phyloP scores from a whole-genome alignment of 2,888 invertebrate species.

The Sthenelais limicola region DNA sequence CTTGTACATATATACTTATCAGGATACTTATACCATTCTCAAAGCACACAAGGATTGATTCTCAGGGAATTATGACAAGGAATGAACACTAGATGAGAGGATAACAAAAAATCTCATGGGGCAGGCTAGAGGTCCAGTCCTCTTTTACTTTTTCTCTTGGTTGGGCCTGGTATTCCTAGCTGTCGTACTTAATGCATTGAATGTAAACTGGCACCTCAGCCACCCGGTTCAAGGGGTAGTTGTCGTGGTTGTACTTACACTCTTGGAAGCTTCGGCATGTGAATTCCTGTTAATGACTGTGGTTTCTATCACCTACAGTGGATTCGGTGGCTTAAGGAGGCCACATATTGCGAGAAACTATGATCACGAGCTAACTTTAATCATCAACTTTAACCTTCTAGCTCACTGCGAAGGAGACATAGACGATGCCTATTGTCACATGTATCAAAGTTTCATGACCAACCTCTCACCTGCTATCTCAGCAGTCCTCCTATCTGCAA shows the following conservation, averaged over 20 bases:
- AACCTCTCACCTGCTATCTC: constrained; percentile 60
- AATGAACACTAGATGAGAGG: no score
- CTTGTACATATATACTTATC: no score
- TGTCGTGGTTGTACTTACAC: constrained; percentile 57
- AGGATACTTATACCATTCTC: no score
- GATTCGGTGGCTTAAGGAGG: background rate
- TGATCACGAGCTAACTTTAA: constrained; percentile 52
- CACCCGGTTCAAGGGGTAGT: constrained; percentile 58
- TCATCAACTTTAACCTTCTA: constrained; percentile 47
- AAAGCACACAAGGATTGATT: no score
- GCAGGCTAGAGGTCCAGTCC: background rate
- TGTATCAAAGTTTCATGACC: constrained; percentile 63
- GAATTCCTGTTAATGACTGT: constrained; percentile 50
- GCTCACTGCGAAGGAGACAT: constrained; percentile 59
- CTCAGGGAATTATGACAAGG: no score
- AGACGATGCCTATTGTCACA: constrained; percentile 61
- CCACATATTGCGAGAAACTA: background rate
- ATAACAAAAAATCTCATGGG: no score
- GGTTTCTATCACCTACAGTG: constrained; percentile 41
- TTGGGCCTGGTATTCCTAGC: constrained; percentile 55
- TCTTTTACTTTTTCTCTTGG: constrained; percentile 50
- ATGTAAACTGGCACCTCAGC: constrained; percentile 60
- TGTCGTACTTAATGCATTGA: constrained; percentile 58
- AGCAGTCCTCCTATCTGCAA: constrained; percentile 63
- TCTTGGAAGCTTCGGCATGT: constrained; percentile 56